Evolutionary conservation across 2,797 vertebrate genomes (phyloP).

Genomic region (Pitangus sulphuratus): DNA sequence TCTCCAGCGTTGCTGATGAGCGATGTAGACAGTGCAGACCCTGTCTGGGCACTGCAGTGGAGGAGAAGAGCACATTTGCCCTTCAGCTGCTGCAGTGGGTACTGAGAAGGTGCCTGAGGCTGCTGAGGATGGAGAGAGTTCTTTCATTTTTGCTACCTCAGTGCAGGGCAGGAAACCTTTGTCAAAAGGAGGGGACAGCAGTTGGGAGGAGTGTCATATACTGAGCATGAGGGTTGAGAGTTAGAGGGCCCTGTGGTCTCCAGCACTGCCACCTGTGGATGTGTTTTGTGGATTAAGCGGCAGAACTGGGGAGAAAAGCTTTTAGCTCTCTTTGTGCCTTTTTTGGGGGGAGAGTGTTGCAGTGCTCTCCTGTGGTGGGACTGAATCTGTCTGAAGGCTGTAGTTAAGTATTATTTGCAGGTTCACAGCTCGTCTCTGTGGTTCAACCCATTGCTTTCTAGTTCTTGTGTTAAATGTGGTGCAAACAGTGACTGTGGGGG

Average conservation of each 20-base stretch:
- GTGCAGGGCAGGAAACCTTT: neutral
- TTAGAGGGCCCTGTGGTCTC: neutral
- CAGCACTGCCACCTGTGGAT: neutral
- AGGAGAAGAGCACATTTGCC: neutral
- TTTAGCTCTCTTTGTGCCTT: neutral
- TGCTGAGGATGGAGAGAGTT: neutral
- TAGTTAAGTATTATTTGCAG: neutral
- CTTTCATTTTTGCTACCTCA: neutral
- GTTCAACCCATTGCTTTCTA: neutral
- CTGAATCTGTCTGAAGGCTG: neutral
- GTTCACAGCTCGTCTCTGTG: neutral
- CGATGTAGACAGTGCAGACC: neutral
- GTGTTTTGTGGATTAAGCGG: neutral
- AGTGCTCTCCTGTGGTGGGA: neutral
- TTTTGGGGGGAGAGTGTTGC: neutral
- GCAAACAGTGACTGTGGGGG: neutral
- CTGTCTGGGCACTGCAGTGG: neutral
- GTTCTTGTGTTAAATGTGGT: neutral
- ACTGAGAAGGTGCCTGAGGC: neutral
- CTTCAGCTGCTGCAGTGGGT: neutral
- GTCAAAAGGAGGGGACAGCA: neutral
- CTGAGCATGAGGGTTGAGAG: neutral
- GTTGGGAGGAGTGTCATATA: rapidly evolving
- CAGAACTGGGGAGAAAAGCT: neutral
- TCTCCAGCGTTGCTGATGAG: rapidly evolving